Percentiles rank a stretch among this genome's conserved stretches.
Evolutionary conservation across 2,113 vertebrate genomes (phyloP).

Genomic region (Podarcis cretensis): DNA sequence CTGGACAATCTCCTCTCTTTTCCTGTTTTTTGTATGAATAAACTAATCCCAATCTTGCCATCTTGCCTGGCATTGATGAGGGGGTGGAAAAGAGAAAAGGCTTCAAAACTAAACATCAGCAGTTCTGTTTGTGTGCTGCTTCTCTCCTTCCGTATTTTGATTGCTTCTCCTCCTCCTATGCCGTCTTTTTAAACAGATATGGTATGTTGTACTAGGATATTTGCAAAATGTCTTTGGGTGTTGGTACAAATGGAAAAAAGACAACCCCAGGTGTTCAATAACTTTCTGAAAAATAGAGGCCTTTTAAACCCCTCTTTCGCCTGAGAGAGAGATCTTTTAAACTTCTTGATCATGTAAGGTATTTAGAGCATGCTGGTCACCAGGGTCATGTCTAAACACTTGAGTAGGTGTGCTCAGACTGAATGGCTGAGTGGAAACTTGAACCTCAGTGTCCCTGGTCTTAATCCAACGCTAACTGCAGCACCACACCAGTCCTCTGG

Average conservation of each 20-base stretch:
- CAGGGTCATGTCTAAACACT: not conserved
- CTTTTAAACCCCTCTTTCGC: too few species aligned
- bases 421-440: too few species aligned
- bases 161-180: not conserved
- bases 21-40: not conserved
- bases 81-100: not conserved
- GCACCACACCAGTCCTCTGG: too few species aligned
- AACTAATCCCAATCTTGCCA: not conserved
- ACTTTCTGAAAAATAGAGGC: not conserved
- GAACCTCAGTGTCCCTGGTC: too few species aligned
- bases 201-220: not conserved
- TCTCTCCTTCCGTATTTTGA: not conserved
- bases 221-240: not conserved
- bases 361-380: not conserved
- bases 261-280: too few species aligned
- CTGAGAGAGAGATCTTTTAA: not conserved
- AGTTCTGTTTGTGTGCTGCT: too few species aligned
- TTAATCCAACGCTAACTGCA: too few species aligned
- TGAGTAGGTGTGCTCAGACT: not conserved
- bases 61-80: not conserved
- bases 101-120: not conserved
- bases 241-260: not conserved
- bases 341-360: not conserved
- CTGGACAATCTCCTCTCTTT: not conserved
- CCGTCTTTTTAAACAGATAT: not conserved